Conservation (phyloP, 2,113 vertebrate genomes). For the Microtus ochrogaster region DNA sequence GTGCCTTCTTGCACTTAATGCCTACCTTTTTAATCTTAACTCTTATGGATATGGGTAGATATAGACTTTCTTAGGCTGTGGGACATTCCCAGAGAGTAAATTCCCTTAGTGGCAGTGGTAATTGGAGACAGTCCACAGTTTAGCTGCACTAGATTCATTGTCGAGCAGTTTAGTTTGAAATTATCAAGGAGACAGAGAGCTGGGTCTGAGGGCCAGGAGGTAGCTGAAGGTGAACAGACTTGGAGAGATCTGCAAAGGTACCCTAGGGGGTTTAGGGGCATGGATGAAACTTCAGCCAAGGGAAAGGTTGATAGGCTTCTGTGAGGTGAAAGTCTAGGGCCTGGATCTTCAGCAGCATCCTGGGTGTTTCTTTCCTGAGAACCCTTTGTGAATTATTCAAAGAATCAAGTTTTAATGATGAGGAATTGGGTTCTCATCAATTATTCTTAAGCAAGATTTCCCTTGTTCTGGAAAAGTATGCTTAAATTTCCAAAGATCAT, state of each 20-base stretch:
- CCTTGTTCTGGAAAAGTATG: constrained; percentile 5
- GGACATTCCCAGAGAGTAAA: no score
- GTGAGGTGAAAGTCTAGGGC: neutral
- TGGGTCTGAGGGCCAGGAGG: neutral
- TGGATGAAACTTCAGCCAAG: rapidly evolving
- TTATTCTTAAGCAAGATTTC: constrained; percentile 57
- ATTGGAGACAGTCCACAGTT: neutral
- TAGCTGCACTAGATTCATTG: neutral
- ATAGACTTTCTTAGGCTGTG: neutral
- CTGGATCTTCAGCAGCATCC: constrained; percentile 12
- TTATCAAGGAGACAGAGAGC: neutral
- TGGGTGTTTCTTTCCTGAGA: neutral
- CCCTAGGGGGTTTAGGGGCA: neutral
- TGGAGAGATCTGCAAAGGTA: neutral
- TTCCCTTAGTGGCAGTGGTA: neutral
- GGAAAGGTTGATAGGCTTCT: rapidly evolving
- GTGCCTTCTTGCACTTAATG: neutral
- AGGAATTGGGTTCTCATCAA: constrained; percentile 52
- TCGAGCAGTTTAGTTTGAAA: neutral
- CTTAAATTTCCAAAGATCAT: constrained; percentile 25
- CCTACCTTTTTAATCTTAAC: no score
- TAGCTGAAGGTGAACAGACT: neutral
- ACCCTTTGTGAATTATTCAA: constrained; percentile 39
- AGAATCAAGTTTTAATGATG: constrained; percentile 64
- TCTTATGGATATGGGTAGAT: neutral